Base-by-base conservation (phyloP, 1,140 invertebrate species). In the Phenacoccus solenopsis region DNA sequence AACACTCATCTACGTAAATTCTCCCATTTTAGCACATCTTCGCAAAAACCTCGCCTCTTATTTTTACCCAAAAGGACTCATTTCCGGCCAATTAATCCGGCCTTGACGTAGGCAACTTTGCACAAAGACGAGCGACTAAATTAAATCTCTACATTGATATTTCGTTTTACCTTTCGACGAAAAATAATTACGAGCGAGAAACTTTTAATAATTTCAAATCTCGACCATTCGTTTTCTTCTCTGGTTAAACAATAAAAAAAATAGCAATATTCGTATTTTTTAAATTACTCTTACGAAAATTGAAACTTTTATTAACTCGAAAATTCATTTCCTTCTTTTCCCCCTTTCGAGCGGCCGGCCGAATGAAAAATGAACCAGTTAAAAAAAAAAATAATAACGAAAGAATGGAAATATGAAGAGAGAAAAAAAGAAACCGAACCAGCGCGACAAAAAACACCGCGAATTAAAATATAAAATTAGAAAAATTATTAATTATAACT, bases 401-500 rank as follows among this genome's bases (percentile, higher is more conserved):
- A 49, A 49, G 13, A 49, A 49, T 49, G 20, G 20, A 49, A n/a
- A 49, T n/a, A 49, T 3, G 20, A 49, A 10, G 38, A 49, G 16
- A 49, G 20, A 49, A 9, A 49, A 9, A 2, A 49, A 49, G 20
- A 49, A 49, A 49, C 38, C 16, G 30, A 3, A 16, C 38, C 38
- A 49, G 20, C 38, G 5, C 38, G 38, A 32, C 5, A 49, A 49
- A 49, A 49, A 49, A 49, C 38, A 49, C 16, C 38, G 5, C 38
- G 38, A 49, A 49, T 49, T 49, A 49, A 49, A 49, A 49, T 49
- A 49, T 49, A 49, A 49, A 49, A 49, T 49, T 49, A 49, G 38
- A 49, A 49, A 49, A 49, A 49, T 49, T 49, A 49, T 49, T 49
- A 49, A 49, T 49, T 49, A 49, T 49, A 49, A 49, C 38, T 49